Evolutionary conservation across 2,113 vertebrate species (phyloP).

Genomic region (Eubucco bourcierii): DNA sequence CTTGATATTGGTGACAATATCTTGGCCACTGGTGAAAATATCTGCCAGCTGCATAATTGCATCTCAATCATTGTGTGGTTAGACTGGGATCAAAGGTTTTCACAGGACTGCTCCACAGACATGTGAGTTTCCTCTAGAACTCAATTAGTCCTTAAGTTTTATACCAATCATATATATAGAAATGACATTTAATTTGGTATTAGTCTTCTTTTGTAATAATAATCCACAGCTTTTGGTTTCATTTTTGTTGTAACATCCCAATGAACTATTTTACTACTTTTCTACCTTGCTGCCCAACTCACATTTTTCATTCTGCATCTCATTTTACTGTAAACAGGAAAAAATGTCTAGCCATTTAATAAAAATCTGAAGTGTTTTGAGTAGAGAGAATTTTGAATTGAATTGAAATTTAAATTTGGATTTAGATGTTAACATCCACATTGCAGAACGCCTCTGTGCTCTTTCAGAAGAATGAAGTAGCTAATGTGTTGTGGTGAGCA

Average conservation of each 20-base stretch:
- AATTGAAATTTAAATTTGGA: background rate
- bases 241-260: background rate
- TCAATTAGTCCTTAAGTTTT: background rate
- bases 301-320: background rate
- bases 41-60: background rate
- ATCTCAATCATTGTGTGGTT: background rate
- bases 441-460: background rate
- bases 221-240: background rate
- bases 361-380: background rate
- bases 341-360: background rate
- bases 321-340: background rate
- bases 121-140: background rate
- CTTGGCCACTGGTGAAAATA: background rate
- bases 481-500: rapidly evolving
- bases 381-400: background rate
- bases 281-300: background rate
- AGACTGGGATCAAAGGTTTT: background rate
- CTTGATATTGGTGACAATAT: background rate
- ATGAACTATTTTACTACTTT: background rate
- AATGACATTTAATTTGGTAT: background rate
- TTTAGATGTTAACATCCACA: background rate
- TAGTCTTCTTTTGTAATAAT: background rate
- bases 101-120: background rate
- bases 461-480: background rate
- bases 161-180: background rate